Base-by-base conservation (phyloP, 1,140 invertebrate species). In the Homarus americanus region DNA sequence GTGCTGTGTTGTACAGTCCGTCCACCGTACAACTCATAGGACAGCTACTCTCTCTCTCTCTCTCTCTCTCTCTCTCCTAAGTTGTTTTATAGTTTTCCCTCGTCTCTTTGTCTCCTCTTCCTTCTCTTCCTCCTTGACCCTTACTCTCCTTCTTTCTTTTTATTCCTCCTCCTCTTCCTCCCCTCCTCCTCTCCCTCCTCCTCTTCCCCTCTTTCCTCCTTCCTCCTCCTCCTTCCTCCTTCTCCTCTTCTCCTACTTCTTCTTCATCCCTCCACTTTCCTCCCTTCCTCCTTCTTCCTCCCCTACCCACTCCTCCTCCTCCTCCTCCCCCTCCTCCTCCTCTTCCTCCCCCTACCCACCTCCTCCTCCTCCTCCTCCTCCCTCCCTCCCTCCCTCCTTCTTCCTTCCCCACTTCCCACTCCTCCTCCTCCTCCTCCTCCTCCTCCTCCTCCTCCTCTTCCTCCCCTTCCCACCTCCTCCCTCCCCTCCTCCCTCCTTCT, bases 391-490 rank as follows among this genome's bases (percentile, higher is more conserved):
- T 20, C 75, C 41, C 75, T n/a, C 41, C 38, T 20, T 24, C 9
- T 41, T 44, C 75, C 9, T 24, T 20, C 38, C n/a, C 24, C 15
- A 7, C 28, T 38, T 36, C 34, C 24, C 12, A 7, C 73, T 38
- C 34, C 73, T 76, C 73, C 17, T 38, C 17, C 28, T 76, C 75
- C 28, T 28, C 40, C 24, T 44, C 40, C 28, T 9, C 24, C 40
- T 44, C 44, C 4, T 49, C 44, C 15, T 4, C 44, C 44, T 49
- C 44, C 15, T 49, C 44, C 44, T 49, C 44, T 49, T 7, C 44
- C 75, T 40, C 36, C 24, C 24, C 34, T 38, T 76, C 73, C 73
- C 20, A n/a, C 73, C 73, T 38, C 73, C 73, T 38, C 34, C 73
- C n/a, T n/a, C 28, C 63, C 28, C 2, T 3, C n/a, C 79, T 20